Evolutionary conservation across 1,140 invertebrate species (phyloP).

Genomic region (Magallana gigas): DNA sequence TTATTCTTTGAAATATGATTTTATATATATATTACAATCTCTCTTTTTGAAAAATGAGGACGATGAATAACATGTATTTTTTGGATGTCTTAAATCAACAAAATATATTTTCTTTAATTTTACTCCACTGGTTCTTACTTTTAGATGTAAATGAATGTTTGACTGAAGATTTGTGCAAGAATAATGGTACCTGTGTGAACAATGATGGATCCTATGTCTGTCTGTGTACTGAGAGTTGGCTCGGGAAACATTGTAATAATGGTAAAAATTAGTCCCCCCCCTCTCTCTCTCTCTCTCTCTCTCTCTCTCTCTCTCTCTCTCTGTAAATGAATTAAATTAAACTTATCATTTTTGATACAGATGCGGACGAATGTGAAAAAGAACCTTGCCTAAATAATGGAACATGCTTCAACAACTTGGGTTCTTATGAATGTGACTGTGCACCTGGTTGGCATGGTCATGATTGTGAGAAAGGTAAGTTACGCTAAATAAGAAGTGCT

Average conservation of each 20-base stretch:
- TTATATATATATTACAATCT: too few relatives aligned
- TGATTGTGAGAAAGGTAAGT: conserved; percentile 15
- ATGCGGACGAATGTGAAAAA: conserved; percentile 86
- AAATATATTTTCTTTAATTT: too few relatives aligned
- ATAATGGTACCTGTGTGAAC: conserved; percentile 47
- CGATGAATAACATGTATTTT: too few relatives aligned
- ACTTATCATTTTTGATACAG: conserved; percentile 41
- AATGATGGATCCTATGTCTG: conserved; percentile 39
- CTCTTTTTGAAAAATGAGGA: too few relatives aligned
- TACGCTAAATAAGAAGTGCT: neutral
- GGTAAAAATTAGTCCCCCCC: neutral
- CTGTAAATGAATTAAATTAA: neutral
- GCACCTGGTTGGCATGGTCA: neutral
- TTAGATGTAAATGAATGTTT: conserved; percentile 40
- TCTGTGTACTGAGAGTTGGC: conserved; percentile 22
- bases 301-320: neutral
- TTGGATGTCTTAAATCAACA: too few relatives aligned
- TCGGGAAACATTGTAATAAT: conserved; percentile 25
- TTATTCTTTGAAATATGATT: too few relatives aligned
- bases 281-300: neutral
- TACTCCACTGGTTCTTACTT: neutral
- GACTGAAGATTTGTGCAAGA: neutral
- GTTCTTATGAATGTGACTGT: conserved; percentile 41
- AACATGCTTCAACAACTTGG: conserved; percentile 36
- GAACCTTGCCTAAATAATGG: conserved; percentile 76